phyloP scores from a whole-genome alignment of 2,113 vertebrate genomes.

The Rhynchopsitta pachyrhyncha region DNA sequence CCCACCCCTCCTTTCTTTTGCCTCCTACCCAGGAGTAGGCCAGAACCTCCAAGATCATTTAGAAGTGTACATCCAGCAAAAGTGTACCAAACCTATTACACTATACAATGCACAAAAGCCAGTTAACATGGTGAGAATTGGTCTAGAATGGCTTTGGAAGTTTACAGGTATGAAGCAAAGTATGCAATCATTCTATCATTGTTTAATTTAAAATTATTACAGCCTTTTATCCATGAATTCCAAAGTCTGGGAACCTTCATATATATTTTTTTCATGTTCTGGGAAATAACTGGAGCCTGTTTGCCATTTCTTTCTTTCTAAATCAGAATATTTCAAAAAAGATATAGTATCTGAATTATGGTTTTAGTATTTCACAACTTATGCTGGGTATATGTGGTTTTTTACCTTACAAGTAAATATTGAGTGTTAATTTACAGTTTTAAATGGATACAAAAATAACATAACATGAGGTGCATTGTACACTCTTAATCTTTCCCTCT shows the following conservation, averaged over 20 bases:
- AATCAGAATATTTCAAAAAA: not conserved
- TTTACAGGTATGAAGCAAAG: constrained; percentile 85
- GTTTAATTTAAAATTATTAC: not conserved
- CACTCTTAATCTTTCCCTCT: not conserved
- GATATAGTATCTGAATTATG: not conserved
- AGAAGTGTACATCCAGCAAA: constrained; percentile 92
- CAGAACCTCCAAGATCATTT: constrained; percentile 96
- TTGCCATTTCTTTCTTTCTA: not conserved
- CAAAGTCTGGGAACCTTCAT: not conserved
- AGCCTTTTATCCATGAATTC: not conserved
- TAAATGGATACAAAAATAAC: not conserved
- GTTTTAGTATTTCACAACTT: not conserved
- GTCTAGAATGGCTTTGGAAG: constrained; percentile 89
- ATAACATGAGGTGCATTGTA: not conserved
- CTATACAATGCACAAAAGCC: constrained; percentile 89
- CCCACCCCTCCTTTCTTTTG: accelerated
- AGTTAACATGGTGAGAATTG: constrained; percentile 85
- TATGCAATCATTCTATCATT: not conserved
- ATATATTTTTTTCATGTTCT: not conserved
- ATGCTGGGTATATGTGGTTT: not conserved
- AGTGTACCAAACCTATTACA: constrained; percentile 89
- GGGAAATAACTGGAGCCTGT: not conserved
- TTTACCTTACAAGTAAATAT: not conserved
- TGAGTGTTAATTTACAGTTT: not conserved
- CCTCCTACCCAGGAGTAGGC: constrained; percentile 82